Evolutionary conservation across 1,140 invertebrate species (phyloP).

Genomic region (Drosophila repletoides): DNA sequence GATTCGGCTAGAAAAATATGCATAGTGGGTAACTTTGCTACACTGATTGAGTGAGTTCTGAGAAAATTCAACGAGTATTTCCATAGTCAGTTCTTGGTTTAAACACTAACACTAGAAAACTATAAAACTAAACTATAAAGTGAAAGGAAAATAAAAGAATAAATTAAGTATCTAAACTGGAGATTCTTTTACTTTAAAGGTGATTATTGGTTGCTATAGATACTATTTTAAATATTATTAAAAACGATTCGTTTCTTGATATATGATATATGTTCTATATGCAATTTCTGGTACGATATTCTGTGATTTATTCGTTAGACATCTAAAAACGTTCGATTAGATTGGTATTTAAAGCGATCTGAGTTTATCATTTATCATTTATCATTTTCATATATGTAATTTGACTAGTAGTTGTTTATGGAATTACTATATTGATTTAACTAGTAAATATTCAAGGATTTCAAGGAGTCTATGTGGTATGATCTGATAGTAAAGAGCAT

Average conservation of each 20-base stretch:
- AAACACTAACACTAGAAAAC: too few species aligned
- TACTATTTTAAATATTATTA: too few species aligned
- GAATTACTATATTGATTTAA: conserved; percentile 59
- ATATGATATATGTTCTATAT: too few species aligned
- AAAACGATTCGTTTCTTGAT: too few species aligned
- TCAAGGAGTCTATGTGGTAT: conserved; percentile 14
- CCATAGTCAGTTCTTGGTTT: conserved; percentile 43
- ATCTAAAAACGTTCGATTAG: conserved; percentile 42
- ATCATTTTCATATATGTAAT: conserved; percentile 30
- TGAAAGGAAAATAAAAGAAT: too few species aligned
- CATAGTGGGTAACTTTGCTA: conserved; percentile 52
- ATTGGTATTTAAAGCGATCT: conserved; percentile 34
- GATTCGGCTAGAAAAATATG: conserved; percentile 63
- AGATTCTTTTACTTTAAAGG: too few species aligned
- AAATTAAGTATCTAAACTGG: too few species aligned
- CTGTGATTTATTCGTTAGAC: conserved; percentile 31
- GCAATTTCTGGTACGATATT: conserved; percentile 28
- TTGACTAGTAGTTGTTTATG: conserved; percentile 42
- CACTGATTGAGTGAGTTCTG: conserved; percentile 44
- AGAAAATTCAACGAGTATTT: conserved; percentile 38
- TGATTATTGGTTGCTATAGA: too few species aligned
- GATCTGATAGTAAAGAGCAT: conserved; percentile 50
- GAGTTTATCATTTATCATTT: conserved; percentile 25
- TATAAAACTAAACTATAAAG: too few species aligned
- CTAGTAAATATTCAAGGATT: conserved; percentile 39